Evolutionary conservation across 2,113 vertebrate species (phyloP).

Genomic region (Boulengeromyrus knoepffleri): DNA sequence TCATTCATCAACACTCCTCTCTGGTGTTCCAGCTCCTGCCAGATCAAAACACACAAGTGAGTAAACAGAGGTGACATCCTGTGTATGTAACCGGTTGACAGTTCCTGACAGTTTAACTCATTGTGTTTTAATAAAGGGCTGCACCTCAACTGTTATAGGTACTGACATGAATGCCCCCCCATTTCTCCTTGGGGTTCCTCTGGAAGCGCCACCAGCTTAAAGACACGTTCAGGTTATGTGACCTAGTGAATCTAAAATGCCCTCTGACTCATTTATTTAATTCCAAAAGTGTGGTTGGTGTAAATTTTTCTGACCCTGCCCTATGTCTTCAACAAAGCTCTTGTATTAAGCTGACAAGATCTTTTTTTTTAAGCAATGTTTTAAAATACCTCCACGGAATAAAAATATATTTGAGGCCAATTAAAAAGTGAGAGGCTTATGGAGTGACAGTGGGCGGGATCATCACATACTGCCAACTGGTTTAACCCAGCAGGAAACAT

Average conservation of each 20-base stretch:
- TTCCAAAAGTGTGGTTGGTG: not conserved
- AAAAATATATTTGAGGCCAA: not conserved
- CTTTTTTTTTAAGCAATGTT: not conserved
- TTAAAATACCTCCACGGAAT: not conserved
- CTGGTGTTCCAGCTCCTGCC: constrained; percentile 94
- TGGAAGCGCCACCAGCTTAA: not conserved
- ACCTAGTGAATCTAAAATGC: not conserved
- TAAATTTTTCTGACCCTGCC: not conserved
- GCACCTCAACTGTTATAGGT: not conserved
- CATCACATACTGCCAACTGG: not conserved
- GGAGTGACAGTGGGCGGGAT: not conserved
- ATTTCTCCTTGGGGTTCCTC: not conserved
- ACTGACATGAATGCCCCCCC: not conserved
- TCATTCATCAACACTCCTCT: constrained; percentile 92
- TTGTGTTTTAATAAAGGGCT: not conserved
- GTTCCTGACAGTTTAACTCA: not conserved
- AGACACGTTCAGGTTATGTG: not conserved
- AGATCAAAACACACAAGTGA: constrained; percentile 16
- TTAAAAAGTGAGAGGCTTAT: not conserved
- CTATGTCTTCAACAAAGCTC: not conserved
- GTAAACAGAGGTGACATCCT: not conserved
- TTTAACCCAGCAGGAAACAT: not conserved
- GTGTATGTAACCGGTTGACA: not conserved
- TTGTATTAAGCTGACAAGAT: not conserved
- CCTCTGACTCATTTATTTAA: not conserved